These are phyloP conservation scores for Colostygia pectinataria DNA, from an alignment of 2,888 invertebrate genomes.

Conservation along the genomic window DNA sequence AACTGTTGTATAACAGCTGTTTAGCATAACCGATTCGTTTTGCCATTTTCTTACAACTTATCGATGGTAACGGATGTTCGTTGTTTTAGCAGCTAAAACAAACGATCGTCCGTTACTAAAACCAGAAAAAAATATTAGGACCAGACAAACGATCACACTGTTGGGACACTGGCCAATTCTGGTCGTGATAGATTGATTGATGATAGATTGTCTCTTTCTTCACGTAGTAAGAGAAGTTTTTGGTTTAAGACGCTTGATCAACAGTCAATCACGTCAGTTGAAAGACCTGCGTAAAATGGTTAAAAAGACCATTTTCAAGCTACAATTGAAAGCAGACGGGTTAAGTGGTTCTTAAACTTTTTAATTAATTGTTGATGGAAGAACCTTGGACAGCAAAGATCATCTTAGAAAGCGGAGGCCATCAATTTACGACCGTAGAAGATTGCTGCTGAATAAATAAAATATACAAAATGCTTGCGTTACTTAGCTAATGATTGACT, in stretches of 20 bases:
- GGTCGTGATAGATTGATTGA: too few relatives aligned
- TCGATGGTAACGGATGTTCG: too few relatives aligned
- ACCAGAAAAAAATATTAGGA: too few relatives aligned
- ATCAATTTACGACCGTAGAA: background rate
- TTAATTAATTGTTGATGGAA: conserved; percentile 9
- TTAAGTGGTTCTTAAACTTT: conserved; percentile 23
- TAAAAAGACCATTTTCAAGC: background rate
- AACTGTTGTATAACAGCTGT: background rate
- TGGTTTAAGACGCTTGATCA: too few relatives aligned
- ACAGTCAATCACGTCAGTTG: background rate
- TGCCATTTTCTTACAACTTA: too few relatives aligned
- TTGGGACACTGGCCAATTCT: too few relatives aligned
- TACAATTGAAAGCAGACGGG: conserved; percentile 21
- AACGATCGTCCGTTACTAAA: too few relatives aligned
- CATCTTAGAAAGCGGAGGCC: conserved; percentile 4
- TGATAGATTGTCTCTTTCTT: too few relatives aligned
- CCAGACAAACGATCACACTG: too few relatives aligned
- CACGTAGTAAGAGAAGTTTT: too few relatives aligned
- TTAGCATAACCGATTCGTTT: background rate
- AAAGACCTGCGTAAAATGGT: background rate
- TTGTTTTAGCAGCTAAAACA: too few relatives aligned
- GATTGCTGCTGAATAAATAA: background rate
- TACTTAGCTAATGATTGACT: too few relatives aligned
- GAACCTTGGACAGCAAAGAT: conserved; percentile 18
- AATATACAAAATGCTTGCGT: background rate